Evolutionary conservation across 2,113 vertebrate genomes (phyloP).

Genomic region (Lepisosteus osseus): DNA sequence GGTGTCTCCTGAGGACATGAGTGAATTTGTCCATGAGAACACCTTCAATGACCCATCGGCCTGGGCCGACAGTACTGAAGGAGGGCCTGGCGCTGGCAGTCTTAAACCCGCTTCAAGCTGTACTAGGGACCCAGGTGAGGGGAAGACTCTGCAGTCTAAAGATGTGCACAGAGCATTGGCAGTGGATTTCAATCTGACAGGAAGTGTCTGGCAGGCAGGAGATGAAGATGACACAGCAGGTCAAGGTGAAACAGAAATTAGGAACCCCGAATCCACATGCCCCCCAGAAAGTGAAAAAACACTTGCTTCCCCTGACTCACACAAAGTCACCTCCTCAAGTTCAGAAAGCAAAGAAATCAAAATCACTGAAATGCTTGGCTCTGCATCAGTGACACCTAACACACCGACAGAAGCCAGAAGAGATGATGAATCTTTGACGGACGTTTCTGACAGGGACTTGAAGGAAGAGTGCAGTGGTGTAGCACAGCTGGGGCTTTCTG

Average conservation of each 20-base stretch:
- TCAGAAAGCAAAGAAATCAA: slow-evolving; percentile 5
- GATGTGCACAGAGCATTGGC: slow-evolving; percentile 65
- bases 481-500: neutral
- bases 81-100: slow-evolving; percentile 29
- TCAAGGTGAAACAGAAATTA: slow-evolving; percentile 1
- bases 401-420: neutral
- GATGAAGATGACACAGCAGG: slow-evolving; percentile 7
- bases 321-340: neutral
- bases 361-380: neutral
- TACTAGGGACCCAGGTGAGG: slow-evolving; percentile 59
- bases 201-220: neutral
- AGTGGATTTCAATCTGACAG: neutral
- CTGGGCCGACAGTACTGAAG: slow-evolving; percentile 28
- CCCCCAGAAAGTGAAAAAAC: neutral
- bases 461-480: neutral
- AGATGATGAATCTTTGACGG: neutral
- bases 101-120: slow-evolving; percentile 47
- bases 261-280: slow-evolving; percentile 6
- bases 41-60: slow-evolving; percentile 40
- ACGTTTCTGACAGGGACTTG: neutral
- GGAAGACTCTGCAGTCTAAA: slow-evolving; percentile 70
- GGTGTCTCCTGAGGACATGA: slow-evolving; percentile 66
- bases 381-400: neutral
- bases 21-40: slow-evolving; percentile 57
- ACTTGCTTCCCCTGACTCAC: neutral